phyloP scores from a whole-genome alignment of 1,140 invertebrate genomes.

The Drosophila melanogaster region DNA sequence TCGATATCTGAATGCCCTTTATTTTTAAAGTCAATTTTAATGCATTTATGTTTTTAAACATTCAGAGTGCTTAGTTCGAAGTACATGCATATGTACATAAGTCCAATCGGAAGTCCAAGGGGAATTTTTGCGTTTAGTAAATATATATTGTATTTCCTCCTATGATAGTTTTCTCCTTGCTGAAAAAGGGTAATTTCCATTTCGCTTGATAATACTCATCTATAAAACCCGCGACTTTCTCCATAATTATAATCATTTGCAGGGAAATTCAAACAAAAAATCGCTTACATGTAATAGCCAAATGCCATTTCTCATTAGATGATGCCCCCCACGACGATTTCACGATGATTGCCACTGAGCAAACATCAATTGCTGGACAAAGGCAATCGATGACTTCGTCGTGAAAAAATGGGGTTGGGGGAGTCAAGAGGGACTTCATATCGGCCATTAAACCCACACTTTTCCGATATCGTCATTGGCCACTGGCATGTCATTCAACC shows the following conservation, averaged over 20 bases:
- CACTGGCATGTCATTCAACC: no score
- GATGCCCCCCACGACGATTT: slow-evolving; percentile 34
- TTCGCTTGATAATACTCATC: background rate
- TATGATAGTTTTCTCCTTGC: no score
- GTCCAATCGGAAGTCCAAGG: no score
- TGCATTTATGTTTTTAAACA: no score
- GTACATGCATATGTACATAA: no score
- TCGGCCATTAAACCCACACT: slow-evolving; percentile 9
- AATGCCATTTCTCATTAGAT: slow-evolving; percentile 37
- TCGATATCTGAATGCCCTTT: slow-evolving; percentile 4
- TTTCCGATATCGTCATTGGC: no score
- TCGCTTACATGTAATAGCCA: slow-evolving; percentile 17
- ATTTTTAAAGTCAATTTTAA: no score
- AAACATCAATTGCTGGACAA: slow-evolving; percentile 34
- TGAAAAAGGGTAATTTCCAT: no score
- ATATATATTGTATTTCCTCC: no score
- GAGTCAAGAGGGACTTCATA: background rate
- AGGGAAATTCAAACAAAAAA: slow-evolving; percentile 24
- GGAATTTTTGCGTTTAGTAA: no score
- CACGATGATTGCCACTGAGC: slow-evolving; percentile 29
- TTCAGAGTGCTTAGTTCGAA: no score
- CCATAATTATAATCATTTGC: slow-evolving; percentile 1
- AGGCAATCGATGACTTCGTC: slow-evolving; percentile 38
- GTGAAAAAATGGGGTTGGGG: slow-evolving; percentile 4
- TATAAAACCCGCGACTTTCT: background rate